phyloP scores from a whole-genome alignment of 2,888 invertebrate species.

The Standfussiana lucernea region DNA sequence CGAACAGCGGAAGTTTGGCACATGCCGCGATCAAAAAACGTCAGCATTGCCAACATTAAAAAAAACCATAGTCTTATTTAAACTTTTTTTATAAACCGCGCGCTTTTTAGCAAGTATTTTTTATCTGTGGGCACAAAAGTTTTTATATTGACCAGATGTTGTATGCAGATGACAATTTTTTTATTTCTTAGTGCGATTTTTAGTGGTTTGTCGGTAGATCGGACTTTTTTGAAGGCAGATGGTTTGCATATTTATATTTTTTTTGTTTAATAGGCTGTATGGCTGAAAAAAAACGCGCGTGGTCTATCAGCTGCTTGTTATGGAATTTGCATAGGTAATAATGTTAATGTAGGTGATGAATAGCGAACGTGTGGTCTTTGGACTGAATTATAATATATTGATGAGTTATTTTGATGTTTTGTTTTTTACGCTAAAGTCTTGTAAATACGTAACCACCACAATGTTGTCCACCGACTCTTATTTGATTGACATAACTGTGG shows the following conservation, averaged over 20 bases:
- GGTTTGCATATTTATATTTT: conserved; percentile 80
- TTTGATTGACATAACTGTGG: background rate
- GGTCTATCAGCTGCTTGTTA: conserved; percentile 67
- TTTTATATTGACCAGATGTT: conserved; percentile 88
- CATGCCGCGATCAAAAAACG: conserved; percentile 82
- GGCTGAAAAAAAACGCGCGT: conserved; percentile 67
- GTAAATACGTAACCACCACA: background rate
- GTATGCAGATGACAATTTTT: conserved; percentile 90
- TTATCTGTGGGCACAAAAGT: conserved; percentile 79
- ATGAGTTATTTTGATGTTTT: conserved; percentile 10
- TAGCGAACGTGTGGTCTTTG: conserved; percentile 14
- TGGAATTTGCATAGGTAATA: conserved; percentile 65
- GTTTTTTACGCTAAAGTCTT: background rate
- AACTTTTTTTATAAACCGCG: conserved; percentile 73
- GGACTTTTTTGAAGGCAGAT: conserved; percentile 86
- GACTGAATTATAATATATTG: conserved; percentile 24
- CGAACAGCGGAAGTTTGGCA: conserved; percentile 83
- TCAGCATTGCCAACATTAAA: conserved; percentile 75
- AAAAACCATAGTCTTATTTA: conserved; percentile 79
- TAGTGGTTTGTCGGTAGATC: conserved; percentile 83
- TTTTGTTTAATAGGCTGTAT: conserved; percentile 71
- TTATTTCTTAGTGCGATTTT: conserved; percentile 85
- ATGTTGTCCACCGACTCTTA: background rate
- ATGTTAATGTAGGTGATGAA: conserved; percentile 45
- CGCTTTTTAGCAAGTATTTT: conserved; percentile 86